Base-by-base conservation (phyloP, 2,113 vertebrate genomes). In the Pseudorhombus dupliciocellatus region DNA sequence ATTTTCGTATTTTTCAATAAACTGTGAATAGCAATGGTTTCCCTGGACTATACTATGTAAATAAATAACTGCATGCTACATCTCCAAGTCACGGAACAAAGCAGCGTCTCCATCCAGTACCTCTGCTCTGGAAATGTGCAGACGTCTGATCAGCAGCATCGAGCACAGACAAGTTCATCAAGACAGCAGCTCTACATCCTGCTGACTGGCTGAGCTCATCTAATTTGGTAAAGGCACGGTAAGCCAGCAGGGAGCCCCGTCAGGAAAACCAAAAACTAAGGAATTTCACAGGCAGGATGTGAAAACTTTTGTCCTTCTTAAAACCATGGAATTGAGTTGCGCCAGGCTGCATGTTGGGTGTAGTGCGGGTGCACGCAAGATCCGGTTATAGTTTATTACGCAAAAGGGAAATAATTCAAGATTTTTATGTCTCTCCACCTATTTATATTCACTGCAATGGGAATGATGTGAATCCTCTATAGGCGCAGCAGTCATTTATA, bases 81-180 rank as follows among this genome's bases (percentile, higher is more conserved):
- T 46, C 16, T 46, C 14, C 55, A 61, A 55, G 71, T 70, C 24
- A 75, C 58, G 20, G 11, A 53, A 7, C 14, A 12, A 48, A 31
- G 22, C 10, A 25, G 7, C 26, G 42, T 66, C 15, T 64, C 20
- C 15, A 64, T 7, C 20, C 20, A n/a, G 20, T n/a, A 2, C 46
- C 1, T n/a, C 7, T n/a, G 46, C 7, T n/a, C 18, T 8, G 3
- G 42, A 50, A n/a, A 15, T 50, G 46, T 50, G 46, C 46, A 50
- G 46, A 50, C 46, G 21, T 50, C 46, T 20, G 21, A 50, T n/a
- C 46, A n/a, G 46, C 12, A 59, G 21, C 24, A 51, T 46, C 56
- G 5, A 6, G 42, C 7, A 46, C 42, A 46, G 42, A 46, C 10
- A 5, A 6, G 42, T 7, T 46, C 42, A 20, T 46, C 42, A 53